Evolutionary conservation across 2,797 vertebrate genomes (phyloP), one percentile per base, ranked within the genome.

Genomic region (Halcyon badia): DNA sequence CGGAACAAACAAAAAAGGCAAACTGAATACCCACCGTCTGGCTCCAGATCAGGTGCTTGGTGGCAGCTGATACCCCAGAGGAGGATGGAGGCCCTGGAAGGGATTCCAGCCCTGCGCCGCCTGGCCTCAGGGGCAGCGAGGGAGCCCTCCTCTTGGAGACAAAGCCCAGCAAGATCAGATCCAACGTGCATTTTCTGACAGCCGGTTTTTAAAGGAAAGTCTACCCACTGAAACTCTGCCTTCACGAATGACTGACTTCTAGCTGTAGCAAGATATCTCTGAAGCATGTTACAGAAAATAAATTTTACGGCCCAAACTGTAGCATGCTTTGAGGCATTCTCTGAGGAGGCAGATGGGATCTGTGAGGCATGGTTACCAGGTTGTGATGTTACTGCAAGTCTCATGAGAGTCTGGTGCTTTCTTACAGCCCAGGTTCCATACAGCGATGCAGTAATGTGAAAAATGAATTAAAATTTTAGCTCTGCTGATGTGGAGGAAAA

Each of bases 41-140:
- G 46, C 64, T 70, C 56, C 0, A 0, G 19, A 10, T 33, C n/a
- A 49, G 39, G 17, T 35, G 49, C 25, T 82, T 83, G 52, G 44
- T 64, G 69, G 37, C 61, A 91, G 52, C 56, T 20, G 12, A 44
- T 64, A 42, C 7, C 26, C 8, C 1, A 9, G 35, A 62, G 83
- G 20, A 51, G 31, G 10, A n/a, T 1, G 4, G 58, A 69, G 42
- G 14, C 3, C 10, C 3, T 6, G 2, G 41, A 16, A 82, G 6
- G 13, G 39, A 37, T 79, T 87, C 62, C 14, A 5, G 18, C 31
- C 28, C 37, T 78, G 0, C 20, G 12, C 26, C 2, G 2, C 30
- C 16, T 60, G 37, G 65, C 31, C 8, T 0, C 33, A 57, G 69
- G 30, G 20, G 10, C 44, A 41, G 17, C 0, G 0, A 54, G 24